Conservation (phyloP, 2,888 invertebrate genomes). For the Cerastis rubricosa region DNA sequence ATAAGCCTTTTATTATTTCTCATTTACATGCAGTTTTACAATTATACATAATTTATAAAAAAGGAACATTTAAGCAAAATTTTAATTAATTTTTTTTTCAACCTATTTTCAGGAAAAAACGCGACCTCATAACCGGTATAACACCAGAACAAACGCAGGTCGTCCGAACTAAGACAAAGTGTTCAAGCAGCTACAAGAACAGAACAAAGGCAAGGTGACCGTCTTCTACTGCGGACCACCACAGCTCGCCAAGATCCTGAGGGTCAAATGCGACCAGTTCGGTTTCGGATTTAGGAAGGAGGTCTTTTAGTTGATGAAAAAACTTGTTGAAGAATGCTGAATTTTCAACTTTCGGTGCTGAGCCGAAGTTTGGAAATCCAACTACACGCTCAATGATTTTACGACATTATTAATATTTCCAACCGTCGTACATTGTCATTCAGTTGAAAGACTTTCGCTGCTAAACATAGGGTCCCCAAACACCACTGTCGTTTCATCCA, state of each 20-base stretch:
- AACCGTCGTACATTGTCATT: background rate
- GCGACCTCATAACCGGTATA: slow-evolving; percentile 97
- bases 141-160: slow-evolving; percentile 98
- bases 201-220: slow-evolving; percentile 96
- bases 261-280: slow-evolving; percentile 96
- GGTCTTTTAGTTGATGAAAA: slow-evolving; percentile 88
- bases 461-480: background rate
- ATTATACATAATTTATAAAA: too few species aligned
- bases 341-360: background rate
- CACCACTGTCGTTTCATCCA: background rate
- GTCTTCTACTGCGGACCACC: slow-evolving; percentile 99
- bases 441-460: background rate
- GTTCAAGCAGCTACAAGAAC: slow-evolving; percentile 95
- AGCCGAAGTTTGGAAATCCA: background rate
- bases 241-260: slow-evolving; percentile 94
- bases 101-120: slow-evolving; percentile 93
- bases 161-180: slow-evolving; percentile 99
- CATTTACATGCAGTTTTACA: too few species aligned
- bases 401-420: background rate
- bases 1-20: too few species aligned
- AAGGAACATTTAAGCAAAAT: too few species aligned
- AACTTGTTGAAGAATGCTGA: background rate
- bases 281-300: slow-evolving; percentile 97
- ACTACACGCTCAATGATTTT: too few species aligned
- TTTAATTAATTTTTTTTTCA: background rate